Evolutionary conservation across 1,140 invertebrate species (phyloP), one percentile per base, ranked within the genome.

Genomic region (Drosophila ironensis): DNA sequence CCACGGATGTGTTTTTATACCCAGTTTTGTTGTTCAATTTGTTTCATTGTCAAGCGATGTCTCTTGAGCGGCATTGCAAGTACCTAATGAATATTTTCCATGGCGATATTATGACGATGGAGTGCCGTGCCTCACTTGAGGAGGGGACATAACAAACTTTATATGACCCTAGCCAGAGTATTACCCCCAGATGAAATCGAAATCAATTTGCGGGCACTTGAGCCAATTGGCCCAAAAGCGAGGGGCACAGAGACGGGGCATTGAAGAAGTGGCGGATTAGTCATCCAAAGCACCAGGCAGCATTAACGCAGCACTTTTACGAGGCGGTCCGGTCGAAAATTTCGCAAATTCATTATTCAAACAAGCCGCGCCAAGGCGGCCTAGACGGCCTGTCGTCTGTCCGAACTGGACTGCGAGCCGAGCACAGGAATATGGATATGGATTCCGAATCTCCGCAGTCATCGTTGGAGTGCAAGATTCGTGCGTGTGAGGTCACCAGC

Each of bases 401-500:
- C 51, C 22, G 16, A 19, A 47, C 28, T 52, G 7, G 24, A 53
- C 64, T 57, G 12, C 46, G 25, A n/a, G n/a, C n/a, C n/a, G 25
- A 19, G 54, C 48, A 22, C 20, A 22, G 2, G 2, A 2, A 22
- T 22, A 5, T 5, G 2, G 2, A 22, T 22, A 22, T 22, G n/a
- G n/a, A n/a, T n/a, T 33, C 11, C 6, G 14, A 8, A 37, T 37
- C 1, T 37, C 5, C 28, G n/a, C 28, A 11, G 61, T 45, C 44
- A 41, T 41, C 12, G n/a, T 17, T 6, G 52, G 46, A 51, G 47
- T 53, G 68, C 46, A 63, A 68, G 70, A 70, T 60, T 57, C 41
- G 22, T 38, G 66, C 47, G 42, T 42, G 53, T 82, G 80, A 82
- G 80, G 78, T 84, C 80, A 73, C 53, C 63, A 64, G 47, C 60